These are phyloP conservation scores for Psammodynastes pulverulentus DNA, from an alignment of 2,113 vertebrate species.

Conservation along the genomic window DNA sequence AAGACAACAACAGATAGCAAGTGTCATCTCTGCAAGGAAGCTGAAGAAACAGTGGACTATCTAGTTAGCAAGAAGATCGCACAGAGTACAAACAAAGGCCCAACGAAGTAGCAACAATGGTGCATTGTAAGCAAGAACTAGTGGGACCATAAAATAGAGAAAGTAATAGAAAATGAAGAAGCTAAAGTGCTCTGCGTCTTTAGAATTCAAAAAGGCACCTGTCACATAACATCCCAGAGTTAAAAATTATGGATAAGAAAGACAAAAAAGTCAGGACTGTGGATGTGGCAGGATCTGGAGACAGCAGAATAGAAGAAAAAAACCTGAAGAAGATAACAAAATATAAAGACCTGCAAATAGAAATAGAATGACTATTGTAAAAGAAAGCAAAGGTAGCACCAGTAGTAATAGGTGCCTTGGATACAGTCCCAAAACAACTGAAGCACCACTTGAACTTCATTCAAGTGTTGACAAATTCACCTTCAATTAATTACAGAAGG, in stretches of 20 bases:
- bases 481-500: not conserved
- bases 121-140: not conserved
- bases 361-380: not conserved
- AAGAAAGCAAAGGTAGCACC: not conserved
- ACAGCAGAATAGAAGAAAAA: no score
- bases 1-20: not conserved
- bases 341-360: not conserved
- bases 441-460: not conserved
- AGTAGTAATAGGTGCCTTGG: not conserved
- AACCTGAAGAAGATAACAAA: not conserved
- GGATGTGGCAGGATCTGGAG: no score
- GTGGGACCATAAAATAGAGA: not conserved
- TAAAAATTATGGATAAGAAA: not conserved
- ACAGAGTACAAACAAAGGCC: not conserved
- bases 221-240: not conserved
- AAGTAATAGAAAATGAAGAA: not conserved
- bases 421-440: not conserved
- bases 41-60: not conserved
- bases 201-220: not conserved
- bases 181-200: not conserved
- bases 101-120: not conserved
- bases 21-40: not conserved
- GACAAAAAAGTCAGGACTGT: no score
- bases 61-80: not conserved
- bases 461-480: not conserved